phyloP scores from a whole-genome alignment of 2,113 vertebrate genomes.

The Rhadina sibilatrix region DNA sequence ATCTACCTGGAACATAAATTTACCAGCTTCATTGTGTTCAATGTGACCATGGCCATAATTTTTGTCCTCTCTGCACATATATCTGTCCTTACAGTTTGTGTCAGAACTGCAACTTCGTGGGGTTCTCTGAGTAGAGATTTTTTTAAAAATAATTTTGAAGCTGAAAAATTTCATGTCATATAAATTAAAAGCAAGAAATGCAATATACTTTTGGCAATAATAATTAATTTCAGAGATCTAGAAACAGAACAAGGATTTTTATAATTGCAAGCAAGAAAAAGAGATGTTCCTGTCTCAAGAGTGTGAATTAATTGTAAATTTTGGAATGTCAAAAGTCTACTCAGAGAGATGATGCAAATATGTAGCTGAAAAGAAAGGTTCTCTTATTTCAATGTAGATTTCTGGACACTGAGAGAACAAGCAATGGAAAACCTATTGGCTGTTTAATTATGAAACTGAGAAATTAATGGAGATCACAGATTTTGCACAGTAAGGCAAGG shows the following conservation, averaged over 20 bases:
- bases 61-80: background rate
- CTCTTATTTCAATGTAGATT: slow-evolving; percentile 52
- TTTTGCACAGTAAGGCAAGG: slow-evolving; percentile 18
- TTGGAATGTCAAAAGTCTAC: background rate
- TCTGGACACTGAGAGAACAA: slow-evolving; percentile 49
- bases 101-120: background rate
- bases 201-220: background rate
- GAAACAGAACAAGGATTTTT: background rate
- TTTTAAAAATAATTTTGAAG: background rate
- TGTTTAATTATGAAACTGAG: slow-evolving; percentile 50
- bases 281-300: background rate
- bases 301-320: slow-evolving; percentile 4
- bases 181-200: slow-evolving; percentile 4
- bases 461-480: slow-evolving; percentile 45
- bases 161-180: background rate
- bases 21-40: background rate
- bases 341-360: background rate
- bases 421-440: slow-evolving; percentile 12
- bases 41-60: background rate
- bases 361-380: background rate
- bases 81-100: background rate
- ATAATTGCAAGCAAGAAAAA: background rate
- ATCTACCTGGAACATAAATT: background rate
- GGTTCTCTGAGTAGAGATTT: background rate
- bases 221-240: slow-evolving; percentile 9